These are phyloP conservation scores for Syngnathus rostellatus DNA, from an alignment of 2,797 vertebrate genomes.

Conservation along the genomic window DNA sequence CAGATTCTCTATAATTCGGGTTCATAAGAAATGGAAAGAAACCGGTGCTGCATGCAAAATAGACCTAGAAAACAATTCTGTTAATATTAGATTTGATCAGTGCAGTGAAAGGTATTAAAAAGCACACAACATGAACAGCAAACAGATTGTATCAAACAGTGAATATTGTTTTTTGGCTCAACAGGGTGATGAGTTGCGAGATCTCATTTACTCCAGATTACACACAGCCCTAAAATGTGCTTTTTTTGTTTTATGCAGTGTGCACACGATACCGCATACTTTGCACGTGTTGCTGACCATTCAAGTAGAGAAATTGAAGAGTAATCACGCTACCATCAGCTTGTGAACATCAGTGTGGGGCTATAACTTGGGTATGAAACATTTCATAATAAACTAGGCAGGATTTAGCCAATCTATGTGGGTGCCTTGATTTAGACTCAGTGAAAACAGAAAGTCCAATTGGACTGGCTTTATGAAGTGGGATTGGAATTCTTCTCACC, in stretches of 20 bases:
- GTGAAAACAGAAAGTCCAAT: not conserved
- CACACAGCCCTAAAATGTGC: not conserved
- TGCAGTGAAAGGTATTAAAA: conserved; percentile 34
- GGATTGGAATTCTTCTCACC: not conserved
- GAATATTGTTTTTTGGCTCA: conserved; percentile 25
- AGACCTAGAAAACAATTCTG: conserved; percentile 47
- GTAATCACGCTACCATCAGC: too few species aligned
- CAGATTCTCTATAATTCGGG: conserved; percentile 42
- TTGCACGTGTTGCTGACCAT: too few species aligned
- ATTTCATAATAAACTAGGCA: not conserved
- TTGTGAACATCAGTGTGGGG: not conserved
- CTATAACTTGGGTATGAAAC: not conserved
- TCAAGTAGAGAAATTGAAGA: too few species aligned
- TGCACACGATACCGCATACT: not conserved
- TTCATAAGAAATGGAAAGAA: conserved; percentile 28
- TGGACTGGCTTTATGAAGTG: not conserved
- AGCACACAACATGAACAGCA: conserved; percentile 26
- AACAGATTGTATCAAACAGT: conserved; percentile 28
- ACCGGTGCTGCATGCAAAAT: conserved; percentile 37
- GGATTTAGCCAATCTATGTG: not conserved
- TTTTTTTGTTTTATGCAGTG: not conserved
- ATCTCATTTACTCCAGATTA: conserved; percentile 8
- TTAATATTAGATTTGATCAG: conserved; percentile 50
- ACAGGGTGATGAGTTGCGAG: conserved; percentile 5
- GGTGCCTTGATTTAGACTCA: not conserved